Evolutionary conservation across 2,888 invertebrate species (phyloP).

Genomic region (Caenorhabditis sulstoni): DNA sequence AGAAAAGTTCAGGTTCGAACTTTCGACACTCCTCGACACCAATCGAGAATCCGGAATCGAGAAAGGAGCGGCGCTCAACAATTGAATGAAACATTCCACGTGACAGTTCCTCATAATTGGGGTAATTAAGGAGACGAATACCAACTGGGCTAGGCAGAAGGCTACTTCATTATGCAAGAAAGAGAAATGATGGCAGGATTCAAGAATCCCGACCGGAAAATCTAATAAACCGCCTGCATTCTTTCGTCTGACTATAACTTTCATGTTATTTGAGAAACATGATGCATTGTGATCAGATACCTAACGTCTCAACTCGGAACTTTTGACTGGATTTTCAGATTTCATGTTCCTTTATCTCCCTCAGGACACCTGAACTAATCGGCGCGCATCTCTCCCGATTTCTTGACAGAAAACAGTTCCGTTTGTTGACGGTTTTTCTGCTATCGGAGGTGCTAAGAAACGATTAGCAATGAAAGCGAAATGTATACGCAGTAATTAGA

Average conservation of each 20-base stretch:
- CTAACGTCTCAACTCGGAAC: slow-evolving; percentile 33
- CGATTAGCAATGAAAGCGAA: slow-evolving; percentile 56
- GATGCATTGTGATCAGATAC: slow-evolving; percentile 30
- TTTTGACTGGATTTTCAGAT: slow-evolving; percentile 6
- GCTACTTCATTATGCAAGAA: slow-evolving; percentile 20
- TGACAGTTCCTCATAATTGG: slow-evolving; percentile 46
- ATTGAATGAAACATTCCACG: slow-evolving; percentile 47
- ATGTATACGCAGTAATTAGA: slow-evolving; percentile 52
- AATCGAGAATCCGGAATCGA: slow-evolving; percentile 47
- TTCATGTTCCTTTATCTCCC: slow-evolving; percentile 14
- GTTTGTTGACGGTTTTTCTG: slow-evolving; percentile 39
- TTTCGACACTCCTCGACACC: slow-evolving; percentile 52
- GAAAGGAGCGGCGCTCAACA: slow-evolving; percentile 5
- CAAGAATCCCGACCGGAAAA: slow-evolving; percentile 34
- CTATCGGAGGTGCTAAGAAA: slow-evolving; percentile 55
- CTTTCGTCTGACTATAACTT: slow-evolving; percentile 11
- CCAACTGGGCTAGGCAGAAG: slow-evolving; percentile 15
- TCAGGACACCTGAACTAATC: slow-evolving; percentile 38
- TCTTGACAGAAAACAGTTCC: slow-evolving; percentile 55
- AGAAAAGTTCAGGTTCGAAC: slow-evolving; percentile 41
- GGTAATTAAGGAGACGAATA: slow-evolving; percentile 21
- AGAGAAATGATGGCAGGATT: slow-evolving; percentile 40
- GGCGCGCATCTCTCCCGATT: slow-evolving; percentile 38
- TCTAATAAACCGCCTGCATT: slow-evolving; percentile 36
- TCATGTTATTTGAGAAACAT: slow-evolving; percentile 23